Conservation (phyloP, 2,797 vertebrate species). For the Myripristis murdjan region DNA sequence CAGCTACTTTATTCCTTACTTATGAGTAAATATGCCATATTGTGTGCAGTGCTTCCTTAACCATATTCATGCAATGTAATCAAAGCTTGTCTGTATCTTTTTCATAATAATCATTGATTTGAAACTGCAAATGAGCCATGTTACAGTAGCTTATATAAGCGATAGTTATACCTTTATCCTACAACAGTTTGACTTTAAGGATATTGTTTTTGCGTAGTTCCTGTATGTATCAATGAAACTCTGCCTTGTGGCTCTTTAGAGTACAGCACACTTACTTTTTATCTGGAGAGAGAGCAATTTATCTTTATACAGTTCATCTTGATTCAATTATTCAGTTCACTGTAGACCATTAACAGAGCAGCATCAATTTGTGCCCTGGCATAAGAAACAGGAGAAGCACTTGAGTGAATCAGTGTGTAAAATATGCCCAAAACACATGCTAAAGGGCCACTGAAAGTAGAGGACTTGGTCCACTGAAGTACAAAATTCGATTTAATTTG, state of each 20-base stretch:
- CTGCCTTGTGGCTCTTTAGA: too few relatives aligned
- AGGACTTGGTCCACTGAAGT: too few relatives aligned
- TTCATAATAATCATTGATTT: neutral
- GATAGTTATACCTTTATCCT: neutral
- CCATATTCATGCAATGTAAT: too few relatives aligned
- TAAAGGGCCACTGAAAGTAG: neutral
- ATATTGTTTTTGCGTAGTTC: too few relatives aligned
- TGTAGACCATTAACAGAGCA: neutral
- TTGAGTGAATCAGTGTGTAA: too few relatives aligned
- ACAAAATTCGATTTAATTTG: neutral
- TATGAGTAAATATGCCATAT: neutral
- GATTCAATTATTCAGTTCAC: neutral
- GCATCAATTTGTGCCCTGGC: too few relatives aligned
- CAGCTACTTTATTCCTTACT: neutral
- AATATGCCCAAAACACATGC: neutral
- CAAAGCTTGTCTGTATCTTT: too few relatives aligned
- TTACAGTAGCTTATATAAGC: neutral
- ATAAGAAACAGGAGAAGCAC: too few relatives aligned
- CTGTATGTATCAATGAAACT: too few relatives aligned
- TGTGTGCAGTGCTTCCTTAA: neutral
- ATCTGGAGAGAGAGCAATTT: too few relatives aligned
- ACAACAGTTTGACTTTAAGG: neutral
- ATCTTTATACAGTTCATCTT: neutral
- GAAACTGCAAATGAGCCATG: neutral
- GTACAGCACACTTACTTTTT: too few relatives aligned